Evolutionary conservation across 2,888 invertebrate species (phyloP), one percentile per base, ranked within the genome.

Genomic region (Chorisops tibialis): DNA sequence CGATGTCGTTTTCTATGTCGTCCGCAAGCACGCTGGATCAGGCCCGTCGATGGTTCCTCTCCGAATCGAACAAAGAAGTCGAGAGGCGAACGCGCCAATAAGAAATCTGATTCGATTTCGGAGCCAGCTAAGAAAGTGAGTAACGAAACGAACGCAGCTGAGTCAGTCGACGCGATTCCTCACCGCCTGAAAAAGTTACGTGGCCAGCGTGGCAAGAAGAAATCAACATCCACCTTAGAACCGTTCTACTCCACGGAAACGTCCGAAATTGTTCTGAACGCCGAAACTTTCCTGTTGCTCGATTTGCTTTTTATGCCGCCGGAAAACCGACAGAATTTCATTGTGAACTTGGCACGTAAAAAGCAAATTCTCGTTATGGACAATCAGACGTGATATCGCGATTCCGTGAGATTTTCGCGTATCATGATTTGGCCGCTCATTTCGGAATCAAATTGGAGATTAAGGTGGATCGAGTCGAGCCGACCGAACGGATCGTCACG

Each of bases 231-330:
- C n/a, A n/a, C n/a, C n/a, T n/a, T n/a, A n/a, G n/a, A n/a, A n/a
- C 30, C 30, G 30, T 30, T 30, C 30, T 30, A 30, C 30, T 5
- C 30, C 2, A 9, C 5, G 2, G 30, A 30, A 30, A 2, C 30
- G 30, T 7, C 30, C 45, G 30, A 45, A 5, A 6, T 56, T 11
- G n/a, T 16, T 2, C 39, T 43, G 12, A 45, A 56, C 45, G 43
- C 43, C 16, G 16, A 45, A 5, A 16, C 30, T 9, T 56, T 56
- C 18, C 45, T 56, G 12, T 14, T 56, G 9, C 45, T 56, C 7
- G 59, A 59, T 11, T 14, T 59, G 38, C 38, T 59, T 5, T 7
- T 38, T 3, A 38, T 30, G 6, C 39, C 49, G 11, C 18, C 59
- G n/a, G 48, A 59, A 11, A 38, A 59, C 12, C 37, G 48, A 1